These are phyloP conservation scores for Holothuria leucospilota DNA, from an alignment of 53 echinoderm and acorn worm species.

Conservation along the genomic window DNA sequence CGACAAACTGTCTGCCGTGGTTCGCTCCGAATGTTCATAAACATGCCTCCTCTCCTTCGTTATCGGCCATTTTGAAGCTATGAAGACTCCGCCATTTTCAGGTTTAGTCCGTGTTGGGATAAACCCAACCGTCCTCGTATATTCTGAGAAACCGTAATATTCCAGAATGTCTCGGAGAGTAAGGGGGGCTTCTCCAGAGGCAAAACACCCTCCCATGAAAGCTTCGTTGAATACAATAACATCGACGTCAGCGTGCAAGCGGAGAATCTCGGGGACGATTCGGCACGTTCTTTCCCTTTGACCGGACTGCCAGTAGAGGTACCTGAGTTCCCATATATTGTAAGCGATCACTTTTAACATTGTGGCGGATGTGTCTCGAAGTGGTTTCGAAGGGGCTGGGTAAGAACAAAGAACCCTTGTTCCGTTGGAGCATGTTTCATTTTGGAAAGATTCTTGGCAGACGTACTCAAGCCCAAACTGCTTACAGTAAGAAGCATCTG, in stretches of 20 bases:
- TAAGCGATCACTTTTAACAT: slow-evolving; percentile 76
- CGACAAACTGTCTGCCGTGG: slow-evolving; percentile 66
- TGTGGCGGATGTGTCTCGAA: slow-evolving; percentile 69
- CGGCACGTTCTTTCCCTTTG: slow-evolving; percentile 93
- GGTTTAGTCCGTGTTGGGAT: slow-evolving; percentile 36
- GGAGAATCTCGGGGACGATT: slow-evolving; percentile 59
- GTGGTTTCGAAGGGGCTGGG: slow-evolving; percentile 53
- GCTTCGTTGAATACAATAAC: slow-evolving; percentile 90
- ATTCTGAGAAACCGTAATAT: slow-evolving; percentile 80
- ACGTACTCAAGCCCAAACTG: slow-evolving; percentile 81
- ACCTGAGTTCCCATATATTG: slow-evolving; percentile 86
- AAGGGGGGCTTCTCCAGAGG: slow-evolving; percentile 49
- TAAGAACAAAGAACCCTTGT: slow-evolving; percentile 68
- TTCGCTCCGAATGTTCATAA: slow-evolving; percentile 61
- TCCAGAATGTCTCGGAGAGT: slow-evolving; percentile 72
- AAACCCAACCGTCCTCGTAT: slow-evolving; percentile 76
- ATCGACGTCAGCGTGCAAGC: slow-evolving; percentile 78
- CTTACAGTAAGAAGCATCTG: slow-evolving; percentile 59
- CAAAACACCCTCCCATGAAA: slow-evolving; percentile 95
- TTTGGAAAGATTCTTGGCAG: slow-evolving; percentile 59
- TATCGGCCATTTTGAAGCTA: slow-evolving; percentile 84
- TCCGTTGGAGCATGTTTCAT: slow-evolving; percentile 58
- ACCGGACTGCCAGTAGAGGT: slow-evolving; percentile 75
- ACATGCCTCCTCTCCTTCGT: slow-evolving; percentile 54
- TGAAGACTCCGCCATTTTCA: slow-evolving; percentile 83